Evolutionary conservation across 2,113 vertebrate genomes (phyloP), one percentile per base, ranked within the genome.

Genomic region (Lonchura striata): DNA sequence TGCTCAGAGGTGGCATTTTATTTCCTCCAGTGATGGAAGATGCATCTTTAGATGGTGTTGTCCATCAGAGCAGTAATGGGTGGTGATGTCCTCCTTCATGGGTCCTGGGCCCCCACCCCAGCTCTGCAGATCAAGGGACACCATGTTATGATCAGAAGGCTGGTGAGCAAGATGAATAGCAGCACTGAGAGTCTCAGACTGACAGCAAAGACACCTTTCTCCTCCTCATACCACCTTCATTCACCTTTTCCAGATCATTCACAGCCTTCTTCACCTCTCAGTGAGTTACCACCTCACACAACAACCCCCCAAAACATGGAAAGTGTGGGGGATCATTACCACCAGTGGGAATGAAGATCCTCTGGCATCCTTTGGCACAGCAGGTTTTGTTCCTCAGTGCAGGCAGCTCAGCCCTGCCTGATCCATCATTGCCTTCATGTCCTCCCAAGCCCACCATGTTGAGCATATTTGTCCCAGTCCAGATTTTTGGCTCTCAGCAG

Each of bases 141-240:
- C 15, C 42, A 17, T 0, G 0, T 7, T 13, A 2, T 3, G 20
- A 13, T 21, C 17, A 23, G 25, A 68, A 80, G n/a, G 28, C 25
- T 37, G 22, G 27, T 16, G 10, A 72, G 19, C 41, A 66, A 82
- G 46, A 47, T 31, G 21, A 64, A 25, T 4, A 74, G 13, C 27
- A 83, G 7, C 30, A 65, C 24, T 11, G n/a, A 33, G 39, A 80
- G 14, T 28, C 56, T 79, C 61, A 82, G 23, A 25, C 3, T 1
- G 0, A n/a, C 53, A 57, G 35, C 41, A 83, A 44, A 70, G 37
- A 16, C n/a, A 70, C 28, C 17, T 41, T 81, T 39, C n/a, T 88
- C 24, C n/a, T 70, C n/a, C 6, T 4, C 23, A 2, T 9, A 5
- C 16, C 33, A 39, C 16, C 83, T 31, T 11, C 47, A 44, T 0